Base-by-base conservation (phyloP, 2,113 vertebrate genomes). In the Lota lota region DNA sequence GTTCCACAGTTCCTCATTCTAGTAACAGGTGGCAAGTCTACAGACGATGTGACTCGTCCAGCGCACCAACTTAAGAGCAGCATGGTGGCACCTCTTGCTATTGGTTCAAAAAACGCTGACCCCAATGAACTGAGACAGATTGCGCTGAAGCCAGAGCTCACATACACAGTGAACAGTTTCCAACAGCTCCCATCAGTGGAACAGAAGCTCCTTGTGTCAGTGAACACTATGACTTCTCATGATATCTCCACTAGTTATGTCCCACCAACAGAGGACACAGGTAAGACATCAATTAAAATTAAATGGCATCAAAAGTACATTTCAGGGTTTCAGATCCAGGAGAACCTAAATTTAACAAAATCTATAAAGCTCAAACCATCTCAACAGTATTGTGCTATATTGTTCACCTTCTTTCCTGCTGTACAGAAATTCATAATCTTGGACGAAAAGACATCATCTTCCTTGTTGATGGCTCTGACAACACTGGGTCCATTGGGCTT, bases 1-100 rank as follows among this genome's bases (percentile, higher is more conserved):
- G 94, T 98, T 20, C 97, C 97, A 0, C 97, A 99, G 84, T 97
- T 99, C 82, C 85, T 99, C 74, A 83, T 99, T 66, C 61, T 99
- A 68, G 79, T 99, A 53, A 93, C 94, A 0, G 94, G 95, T 0
- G 93, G 92, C 72, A 93, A 82, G 53, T 95, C 97, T 0, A 64
- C 86, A 0, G 97, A 99, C 28, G 93, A 97, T 72, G 93, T 97
- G 0, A 92, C 89, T 0, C 73, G 85, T 1, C 78, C 95, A 0
- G 94, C 93, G 0, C 68, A 71, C 1, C 92, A 94, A 80, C 85
- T 99, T 22, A 99, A 97, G 86, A 88, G 82, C 79, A 90, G 78
- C 3, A 83, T 74, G 0, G 90, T 99, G 75, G 95, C 95, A 0
- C 94, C 95, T 1, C 73, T 97, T 20, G 77, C 93, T n/a, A 77